Percentiles rank a stretch among this genome's conserved stretches.
Evolutionary conservation across 2,113 vertebrate genomes (phyloP).

Genomic region (Eudorcas thomsonii): DNA sequence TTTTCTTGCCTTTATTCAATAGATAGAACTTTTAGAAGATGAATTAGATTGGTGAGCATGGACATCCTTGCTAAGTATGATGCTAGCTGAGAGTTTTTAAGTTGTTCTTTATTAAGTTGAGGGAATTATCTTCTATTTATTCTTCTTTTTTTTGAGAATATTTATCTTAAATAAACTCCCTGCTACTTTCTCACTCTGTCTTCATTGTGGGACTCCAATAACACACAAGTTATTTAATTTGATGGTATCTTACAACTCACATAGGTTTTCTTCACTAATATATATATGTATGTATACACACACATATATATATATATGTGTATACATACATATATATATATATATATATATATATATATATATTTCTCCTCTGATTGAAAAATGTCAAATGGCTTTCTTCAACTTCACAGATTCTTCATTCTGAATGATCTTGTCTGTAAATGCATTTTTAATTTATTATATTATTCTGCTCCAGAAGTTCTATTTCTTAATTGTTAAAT

Average conservation of each 20-base stretch:
- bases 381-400: not conserved
- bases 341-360: too few species aligned
- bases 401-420: not conserved
- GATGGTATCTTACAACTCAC: not conserved
- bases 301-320: accelerated
- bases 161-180: not conserved
- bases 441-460: not conserved
- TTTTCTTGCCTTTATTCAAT: not conserved
- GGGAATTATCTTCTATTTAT: not conserved
- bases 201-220: not conserved
- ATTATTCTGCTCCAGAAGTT: not conserved
- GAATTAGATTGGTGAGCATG: not conserved
- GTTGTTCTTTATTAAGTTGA: not conserved
- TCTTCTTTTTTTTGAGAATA: not conserved
- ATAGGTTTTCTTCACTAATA: not conserved
- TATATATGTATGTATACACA: too few species aligned
- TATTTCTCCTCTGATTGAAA: not conserved
- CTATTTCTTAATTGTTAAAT: not conserved
- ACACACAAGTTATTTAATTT: not conserved
- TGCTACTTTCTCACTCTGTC: not conserved
- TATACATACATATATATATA: too few species aligned
- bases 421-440: not conserved
- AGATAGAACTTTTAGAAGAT: not conserved
- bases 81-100: not conserved
- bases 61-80: not conserved